Percentiles rank a stretch among this genome's conserved stretches.
Evolutionary conservation across 1,140 invertebrate genomes (phyloP).

Genomic region (Diorhabda elongata): DNA sequence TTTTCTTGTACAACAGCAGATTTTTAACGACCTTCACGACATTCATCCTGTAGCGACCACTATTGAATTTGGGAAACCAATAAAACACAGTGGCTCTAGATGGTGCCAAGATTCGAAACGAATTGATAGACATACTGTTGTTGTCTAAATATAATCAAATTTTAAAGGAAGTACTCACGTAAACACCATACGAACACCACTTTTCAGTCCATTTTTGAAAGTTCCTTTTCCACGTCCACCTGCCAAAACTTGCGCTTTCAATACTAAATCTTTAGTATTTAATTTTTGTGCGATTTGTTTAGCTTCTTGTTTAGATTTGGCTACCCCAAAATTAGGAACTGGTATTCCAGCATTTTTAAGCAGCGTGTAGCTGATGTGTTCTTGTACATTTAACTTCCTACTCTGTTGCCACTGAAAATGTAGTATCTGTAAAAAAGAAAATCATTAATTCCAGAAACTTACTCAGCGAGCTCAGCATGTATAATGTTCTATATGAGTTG

Average conservation of each 20-base stretch:
- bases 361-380: constrained; percentile 87
- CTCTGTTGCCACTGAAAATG: constrained; percentile 54
- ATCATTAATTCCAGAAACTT: too few species aligned
- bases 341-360: constrained; percentile 81
- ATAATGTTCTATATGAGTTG: too few species aligned
- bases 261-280: constrained; percentile 80
- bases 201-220: constrained; percentile 89
- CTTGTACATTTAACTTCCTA: constrained; percentile 88
- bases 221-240: constrained; percentile 91
- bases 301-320: constrained; percentile 80
- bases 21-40: too few species aligned
- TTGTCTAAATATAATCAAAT: too few species aligned
- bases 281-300: constrained; percentile 73
- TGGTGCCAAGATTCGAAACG: too few species aligned
- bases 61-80: too few species aligned
- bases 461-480: too few species aligned
- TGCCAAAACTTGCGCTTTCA: constrained; percentile 95
- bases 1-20: too few species aligned
- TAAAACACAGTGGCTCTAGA: too few species aligned
- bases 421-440: too few species aligned
- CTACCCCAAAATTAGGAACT: constrained; percentile 91
- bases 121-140: too few species aligned
- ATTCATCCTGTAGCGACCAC: too few species aligned
- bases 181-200: constrained; percentile 87
- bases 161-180: constrained; percentile 61